phyloP scores from a whole-genome alignment of 2,797 vertebrate species.

The Catamblyrhynchus diadema region DNA sequence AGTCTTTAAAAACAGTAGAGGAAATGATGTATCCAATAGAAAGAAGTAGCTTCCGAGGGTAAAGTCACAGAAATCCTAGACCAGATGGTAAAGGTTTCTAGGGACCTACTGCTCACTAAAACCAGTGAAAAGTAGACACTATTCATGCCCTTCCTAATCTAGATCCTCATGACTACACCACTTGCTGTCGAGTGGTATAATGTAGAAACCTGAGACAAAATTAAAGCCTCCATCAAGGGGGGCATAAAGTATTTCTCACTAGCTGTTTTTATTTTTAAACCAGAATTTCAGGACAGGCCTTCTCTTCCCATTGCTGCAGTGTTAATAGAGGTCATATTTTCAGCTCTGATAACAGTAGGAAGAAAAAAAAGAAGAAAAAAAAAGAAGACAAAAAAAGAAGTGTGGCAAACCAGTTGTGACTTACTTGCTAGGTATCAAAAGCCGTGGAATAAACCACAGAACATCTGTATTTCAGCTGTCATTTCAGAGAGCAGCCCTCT shows the following conservation, averaged over 20 bases:
- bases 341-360: neutral
- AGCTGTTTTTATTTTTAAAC: slow-evolving; percentile 15
- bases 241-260: neutral
- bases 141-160: neutral
- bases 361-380: neutral
- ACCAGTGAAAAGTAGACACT: neutral
- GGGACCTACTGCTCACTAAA: neutral
- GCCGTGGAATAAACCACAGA: neutral
- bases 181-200: neutral
- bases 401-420: neutral
- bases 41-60: neutral
- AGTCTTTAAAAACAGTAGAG: slow-evolving; percentile 4
- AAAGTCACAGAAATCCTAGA: neutral
- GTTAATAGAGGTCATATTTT: neutral
- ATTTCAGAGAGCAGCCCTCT: neutral
- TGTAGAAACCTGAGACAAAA: slow-evolving; percentile 9
- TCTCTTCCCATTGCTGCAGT: neutral
- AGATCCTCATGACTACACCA: neutral
- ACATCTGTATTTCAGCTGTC: neutral
- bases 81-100: neutral
- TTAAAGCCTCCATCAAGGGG: neutral
- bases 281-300: neutral
- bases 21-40: neutral
- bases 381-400: neutral
- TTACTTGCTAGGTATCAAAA: neutral